phyloP scores from a whole-genome alignment of 2,888 invertebrate genomes.

The Lepidocyrtinus sp. region DNA sequence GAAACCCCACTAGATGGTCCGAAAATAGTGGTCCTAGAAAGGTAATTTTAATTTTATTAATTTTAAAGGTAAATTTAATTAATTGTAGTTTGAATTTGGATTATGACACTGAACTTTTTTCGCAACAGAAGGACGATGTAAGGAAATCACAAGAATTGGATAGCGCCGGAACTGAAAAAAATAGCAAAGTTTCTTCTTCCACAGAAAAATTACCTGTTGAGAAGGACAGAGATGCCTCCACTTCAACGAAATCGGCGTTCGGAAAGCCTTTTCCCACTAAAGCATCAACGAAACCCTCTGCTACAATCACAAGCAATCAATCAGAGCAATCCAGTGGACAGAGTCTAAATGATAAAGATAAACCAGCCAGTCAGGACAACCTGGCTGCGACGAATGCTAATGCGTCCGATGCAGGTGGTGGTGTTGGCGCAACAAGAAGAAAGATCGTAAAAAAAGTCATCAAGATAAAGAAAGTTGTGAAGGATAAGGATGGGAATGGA shows the following conservation, averaged over 20 bases:
- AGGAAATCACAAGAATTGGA: constrained; percentile 37
- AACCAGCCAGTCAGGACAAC: neutral
- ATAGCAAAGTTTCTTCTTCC: constrained; percentile 13
- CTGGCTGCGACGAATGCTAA: too few relatives aligned
- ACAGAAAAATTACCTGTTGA: constrained; percentile 22
- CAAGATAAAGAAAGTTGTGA: constrained; percentile 51
- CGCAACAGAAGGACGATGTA: constrained; percentile 24
- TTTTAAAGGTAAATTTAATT: neutral
- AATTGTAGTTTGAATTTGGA: too few relatives aligned
- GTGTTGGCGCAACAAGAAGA: constrained; percentile 12
- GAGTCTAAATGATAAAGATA: neutral
- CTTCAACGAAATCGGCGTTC: constrained; percentile 23
- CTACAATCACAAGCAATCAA: constrained; percentile 10
- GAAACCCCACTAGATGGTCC: constrained; percentile 50
- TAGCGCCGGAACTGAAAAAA: constrained; percentile 10
- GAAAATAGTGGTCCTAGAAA: constrained; percentile 56
- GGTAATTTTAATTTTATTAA: constrained; percentile 25
- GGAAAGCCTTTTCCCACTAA: constrained; percentile 43
- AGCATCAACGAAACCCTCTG: neutral
- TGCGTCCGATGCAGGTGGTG: constrained; percentile 24
- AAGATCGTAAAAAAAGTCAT: constrained; percentile 39
- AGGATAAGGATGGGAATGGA: constrained; percentile 31
- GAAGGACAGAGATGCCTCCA: constrained; percentile 20
- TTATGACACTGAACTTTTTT: neutral
- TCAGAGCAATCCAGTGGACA: neutral